Base-by-base conservation (phyloP, 2,888 invertebrate species). In the Balanococcus diminutus region DNA sequence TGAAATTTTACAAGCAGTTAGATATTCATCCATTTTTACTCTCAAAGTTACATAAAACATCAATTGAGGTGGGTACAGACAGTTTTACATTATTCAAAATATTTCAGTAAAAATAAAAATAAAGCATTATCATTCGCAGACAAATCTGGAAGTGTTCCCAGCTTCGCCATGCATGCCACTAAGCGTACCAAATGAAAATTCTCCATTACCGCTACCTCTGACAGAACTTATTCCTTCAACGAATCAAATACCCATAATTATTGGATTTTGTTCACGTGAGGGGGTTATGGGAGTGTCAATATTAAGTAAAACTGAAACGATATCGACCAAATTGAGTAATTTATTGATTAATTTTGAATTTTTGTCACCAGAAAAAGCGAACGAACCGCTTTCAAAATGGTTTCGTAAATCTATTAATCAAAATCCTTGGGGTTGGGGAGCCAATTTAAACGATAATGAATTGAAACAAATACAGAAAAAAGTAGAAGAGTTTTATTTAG, bases 241-340 rank as follows among this genome's bases (percentile, higher is more conserved):
- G 51, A 31, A 28, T 31, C 56, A 28, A 28, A 32, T 82, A 51
- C 82, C 82, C 2, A 25, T 82, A 31, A 82, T 82, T n/a, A 25
- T 51, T 8, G 82, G 82, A 56, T n/a, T 82, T 19, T 82, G 82
- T 32, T 56, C 56, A 31, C 56, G 25, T 1, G 82, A 82, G 56
- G 82, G 31, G 2, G 51, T 16, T 28, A 67, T 67, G 67, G 67
- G 28, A 11, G 6, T 67, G 6, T 11, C 25, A 19, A 19, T 56
- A 56, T 56, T 19, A 19, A 9, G 42, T 2, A 5, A 42, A 42
- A 5, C 2, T 11, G 42, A 11, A 42, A 42, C 9, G 1, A 42
- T 9, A 9, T 2, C 42, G 2, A 42, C 2, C 42, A 36, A 36
- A 5, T 36, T 42, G 11, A 42, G 11, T 42, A 5, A 1, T 11